These are phyloP conservation scores for Phyllotreta cruciferae DNA, from an alignment of 2,888 invertebrate genomes.

Conservation along the genomic window DNA sequence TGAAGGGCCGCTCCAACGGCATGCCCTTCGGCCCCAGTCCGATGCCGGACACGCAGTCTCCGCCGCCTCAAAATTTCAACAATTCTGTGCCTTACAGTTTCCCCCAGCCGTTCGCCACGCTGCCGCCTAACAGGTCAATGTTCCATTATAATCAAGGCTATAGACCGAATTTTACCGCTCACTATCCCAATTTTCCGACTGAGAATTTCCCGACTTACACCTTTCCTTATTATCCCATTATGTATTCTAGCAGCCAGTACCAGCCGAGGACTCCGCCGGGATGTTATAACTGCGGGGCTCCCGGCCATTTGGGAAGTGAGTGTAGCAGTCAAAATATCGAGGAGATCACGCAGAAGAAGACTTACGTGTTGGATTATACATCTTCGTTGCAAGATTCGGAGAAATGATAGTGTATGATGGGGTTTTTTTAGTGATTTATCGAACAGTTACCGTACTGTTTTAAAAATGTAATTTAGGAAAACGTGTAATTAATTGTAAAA, in stretches of 20 bases:
- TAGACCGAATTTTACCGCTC: constrained; percentile 57
- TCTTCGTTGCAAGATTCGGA: constrained; percentile 43
- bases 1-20: constrained; percentile 48
- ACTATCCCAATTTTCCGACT: constrained; percentile 46
- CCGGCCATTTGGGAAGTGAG: constrained; percentile 82
- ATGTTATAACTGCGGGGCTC: constrained; percentile 92
- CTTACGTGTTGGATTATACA: constrained; percentile 72
- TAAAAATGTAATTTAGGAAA: constrained; percentile 46
- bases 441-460: constrained; percentile 51
- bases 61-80: constrained; percentile 56
- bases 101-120: constrained; percentile 53
- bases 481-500: constrained; percentile 42
- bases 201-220: constrained; percentile 49
- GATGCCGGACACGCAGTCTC: constrained; percentile 56
- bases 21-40: constrained; percentile 49
- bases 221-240: constrained; percentile 51
- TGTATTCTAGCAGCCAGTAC: constrained; percentile 56
- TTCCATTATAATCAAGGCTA: constrained; percentile 51
- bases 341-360: constrained; percentile 81
- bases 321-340: constrained; percentile 93
- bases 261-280: constrained; percentile 67
- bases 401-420: constrained; percentile 38
- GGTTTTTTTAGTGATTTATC: constrained; percentile 41
- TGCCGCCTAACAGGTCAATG: constrained; percentile 49
- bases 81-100: constrained; percentile 64